phyloP scores from a whole-genome alignment of 2,888 invertebrate species.

The Dolichopus griseipennis region DNA sequence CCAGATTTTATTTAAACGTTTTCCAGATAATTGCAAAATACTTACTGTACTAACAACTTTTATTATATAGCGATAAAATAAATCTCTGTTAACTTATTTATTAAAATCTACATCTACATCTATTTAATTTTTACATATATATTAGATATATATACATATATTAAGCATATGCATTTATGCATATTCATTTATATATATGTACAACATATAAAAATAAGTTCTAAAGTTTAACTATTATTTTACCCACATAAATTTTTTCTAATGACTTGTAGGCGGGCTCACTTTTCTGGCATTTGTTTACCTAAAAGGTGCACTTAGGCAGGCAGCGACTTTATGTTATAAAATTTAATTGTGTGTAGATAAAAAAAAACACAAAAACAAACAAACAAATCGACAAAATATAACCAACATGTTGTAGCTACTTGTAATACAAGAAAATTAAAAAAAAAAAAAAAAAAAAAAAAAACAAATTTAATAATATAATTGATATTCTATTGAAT shows the following conservation, averaged over 20 bases:
- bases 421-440: not conserved
- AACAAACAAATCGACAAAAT: no score
- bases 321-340: not conserved
- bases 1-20: not conserved
- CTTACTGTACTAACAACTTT: not conserved
- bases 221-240: not conserved
- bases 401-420: not conserved
- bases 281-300: constrained; percentile 9
- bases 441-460: no score
- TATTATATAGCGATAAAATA: not conserved
- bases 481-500: no score
- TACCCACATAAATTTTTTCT: constrained; percentile 8
- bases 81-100: not conserved
- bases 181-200: not conserved
- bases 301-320: not conserved
- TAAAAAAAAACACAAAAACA: not conserved
- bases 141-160: not conserved
- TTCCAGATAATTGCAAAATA: not conserved
- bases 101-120: no score
- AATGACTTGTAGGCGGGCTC: constrained; percentile 11
- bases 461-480: no score
- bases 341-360: not conserved
- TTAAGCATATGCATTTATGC: no score
- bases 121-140: not conserved
- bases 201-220: not conserved